Percentiles rank a stretch among this genome's conserved stretches.
Evolutionary conservation across 2,888 invertebrate genomes (phyloP).

Genomic region (Trissoscelio sp.): DNA sequence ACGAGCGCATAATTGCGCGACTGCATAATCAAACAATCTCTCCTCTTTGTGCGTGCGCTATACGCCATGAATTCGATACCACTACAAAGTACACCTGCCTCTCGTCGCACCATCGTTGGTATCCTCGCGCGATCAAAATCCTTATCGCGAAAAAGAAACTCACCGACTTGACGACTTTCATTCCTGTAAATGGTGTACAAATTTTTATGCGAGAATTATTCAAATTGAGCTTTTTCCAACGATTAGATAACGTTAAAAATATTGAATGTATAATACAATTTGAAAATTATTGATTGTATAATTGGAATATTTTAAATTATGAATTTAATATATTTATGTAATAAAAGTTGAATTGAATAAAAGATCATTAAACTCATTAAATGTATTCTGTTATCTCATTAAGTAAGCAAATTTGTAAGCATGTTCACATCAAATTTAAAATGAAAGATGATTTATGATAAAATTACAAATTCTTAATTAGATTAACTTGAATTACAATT

Average conservation of each 20-base stretch:
- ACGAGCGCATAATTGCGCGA: constrained; percentile 75
- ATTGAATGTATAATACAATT: neutral
- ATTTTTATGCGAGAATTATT: constrained; percentile 29
- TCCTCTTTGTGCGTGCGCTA: constrained; percentile 53
- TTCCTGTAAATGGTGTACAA: constrained; percentile 16
- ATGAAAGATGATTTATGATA: constrained; percentile 28
- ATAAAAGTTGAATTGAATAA: too few relatives aligned
- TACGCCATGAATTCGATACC: constrained; percentile 60
- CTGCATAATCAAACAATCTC: constrained; percentile 72
- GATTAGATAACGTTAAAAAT: neutral
- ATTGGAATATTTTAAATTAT: too few relatives aligned
- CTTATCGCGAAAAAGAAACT: constrained; percentile 54
- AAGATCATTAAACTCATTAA: too few relatives aligned
- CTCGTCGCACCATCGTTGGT: constrained; percentile 32
- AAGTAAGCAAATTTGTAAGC: neutral
- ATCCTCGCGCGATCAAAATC: constrained; percentile 50
- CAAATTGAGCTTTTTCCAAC: neutral
- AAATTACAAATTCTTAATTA: constrained; percentile 31
- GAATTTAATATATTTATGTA: too few relatives aligned
- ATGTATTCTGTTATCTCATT: neutral
- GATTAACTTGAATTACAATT: constrained; percentile 36
- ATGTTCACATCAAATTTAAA: neutral
- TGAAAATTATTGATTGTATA: neutral
- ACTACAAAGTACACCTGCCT: constrained; percentile 50
- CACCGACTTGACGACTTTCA: constrained; percentile 21